Percentiles rank a stretch among this genome's conserved stretches.
phyloP scores from a whole-genome alignment of 2,888 invertebrate genomes.

The Macaria liturata region DNA sequence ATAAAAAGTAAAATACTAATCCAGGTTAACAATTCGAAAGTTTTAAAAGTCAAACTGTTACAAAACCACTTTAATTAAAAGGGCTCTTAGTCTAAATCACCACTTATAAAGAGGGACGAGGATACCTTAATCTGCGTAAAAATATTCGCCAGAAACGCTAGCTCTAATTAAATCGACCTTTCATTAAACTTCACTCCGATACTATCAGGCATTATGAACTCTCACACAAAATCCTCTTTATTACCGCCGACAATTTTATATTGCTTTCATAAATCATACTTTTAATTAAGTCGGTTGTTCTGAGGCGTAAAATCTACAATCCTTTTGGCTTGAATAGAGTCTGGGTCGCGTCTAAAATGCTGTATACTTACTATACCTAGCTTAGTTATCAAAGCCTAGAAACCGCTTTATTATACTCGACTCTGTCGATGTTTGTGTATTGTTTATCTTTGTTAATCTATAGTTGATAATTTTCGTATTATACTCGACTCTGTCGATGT shows the following conservation, averaged over 20 bases:
- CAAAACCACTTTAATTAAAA: slow-evolving; percentile 5
- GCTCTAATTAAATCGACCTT: slow-evolving; percentile 21
- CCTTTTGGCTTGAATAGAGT: slow-evolving; percentile 31
- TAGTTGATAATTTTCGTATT: slow-evolving; percentile 52
- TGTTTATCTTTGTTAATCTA: slow-evolving; percentile 31
- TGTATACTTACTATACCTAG: too few relatives aligned
- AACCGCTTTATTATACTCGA: slow-evolving; percentile 31
- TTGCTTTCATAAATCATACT: slow-evolving; percentile 41
- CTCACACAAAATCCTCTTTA: slow-evolving; percentile 38
- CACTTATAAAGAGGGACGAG: slow-evolving; percentile 7
- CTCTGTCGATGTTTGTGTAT: slow-evolving; percentile 33
- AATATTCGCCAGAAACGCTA: slow-evolving; percentile 15
- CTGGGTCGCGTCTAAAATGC: slow-evolving; percentile 22
- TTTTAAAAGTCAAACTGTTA: too few relatives aligned
- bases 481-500: slow-evolving; percentile 23
- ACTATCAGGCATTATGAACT: slow-evolving; percentile 32
- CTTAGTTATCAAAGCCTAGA: not conserved
- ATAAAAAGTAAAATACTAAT: too few relatives aligned
- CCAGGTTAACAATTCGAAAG: too few relatives aligned
- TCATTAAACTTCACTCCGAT: slow-evolving; percentile 30
- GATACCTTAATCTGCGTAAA: slow-evolving; percentile 14
- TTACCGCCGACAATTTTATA: slow-evolving; percentile 35
- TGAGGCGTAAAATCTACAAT: slow-evolving; percentile 24
- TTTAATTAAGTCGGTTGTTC: slow-evolving; percentile 39
- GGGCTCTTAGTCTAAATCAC: slow-evolving; percentile 5